Percentiles rank a stretch among this genome's conserved stretches.
phyloP scores from a whole-genome alignment of 2,888 invertebrate genomes.

The Cosmia trapezina region DNA sequence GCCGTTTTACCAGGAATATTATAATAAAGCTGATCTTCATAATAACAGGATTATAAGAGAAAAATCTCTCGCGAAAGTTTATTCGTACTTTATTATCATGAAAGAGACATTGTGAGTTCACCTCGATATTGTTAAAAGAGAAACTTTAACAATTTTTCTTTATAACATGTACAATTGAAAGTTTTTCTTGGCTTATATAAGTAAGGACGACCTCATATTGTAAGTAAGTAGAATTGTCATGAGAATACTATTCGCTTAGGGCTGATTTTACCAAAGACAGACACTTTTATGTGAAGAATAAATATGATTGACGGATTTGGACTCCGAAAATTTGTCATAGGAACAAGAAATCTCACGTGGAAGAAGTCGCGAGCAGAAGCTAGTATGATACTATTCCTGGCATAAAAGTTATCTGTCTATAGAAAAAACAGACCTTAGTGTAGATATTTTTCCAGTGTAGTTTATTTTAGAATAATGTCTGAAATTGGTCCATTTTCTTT shows the following conservation, averaged over 20 bases:
- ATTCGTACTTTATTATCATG: slow-evolving; percentile 61
- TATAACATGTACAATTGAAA: slow-evolving; percentile 73
- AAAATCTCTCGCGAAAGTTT: slow-evolving; percentile 54
- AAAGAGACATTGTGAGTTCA: slow-evolving; percentile 67
- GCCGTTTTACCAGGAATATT: slow-evolving; percentile 40
- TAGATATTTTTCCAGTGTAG: slow-evolving; percentile 1
- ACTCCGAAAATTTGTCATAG: too few relatives aligned
- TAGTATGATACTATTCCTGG: too few relatives aligned
- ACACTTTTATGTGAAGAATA: background rate
- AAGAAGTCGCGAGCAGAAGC: too few relatives aligned
- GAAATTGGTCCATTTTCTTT: slow-evolving; percentile 5
- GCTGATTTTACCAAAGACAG: background rate
- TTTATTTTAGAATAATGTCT: slow-evolving; percentile 2
- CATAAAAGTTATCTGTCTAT: too few relatives aligned
- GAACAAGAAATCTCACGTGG: too few relatives aligned
- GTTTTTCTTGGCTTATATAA: slow-evolving; percentile 68
- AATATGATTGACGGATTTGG: too few relatives aligned
- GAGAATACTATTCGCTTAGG: slow-evolving; percentile 8
- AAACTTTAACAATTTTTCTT: slow-evolving; percentile 76
- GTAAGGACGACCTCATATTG: slow-evolving; percentile 62
- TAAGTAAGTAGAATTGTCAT: slow-evolving; percentile 59
- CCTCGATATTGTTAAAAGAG: slow-evolving; percentile 68
- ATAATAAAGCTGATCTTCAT: slow-evolving; percentile 65
- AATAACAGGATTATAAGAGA: slow-evolving; percentile 60
- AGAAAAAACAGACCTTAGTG: too few relatives aligned